Evolutionary conservation across 1,140 invertebrate species (phyloP).

Genomic region (Rhopalosiphum maidis): DNA sequence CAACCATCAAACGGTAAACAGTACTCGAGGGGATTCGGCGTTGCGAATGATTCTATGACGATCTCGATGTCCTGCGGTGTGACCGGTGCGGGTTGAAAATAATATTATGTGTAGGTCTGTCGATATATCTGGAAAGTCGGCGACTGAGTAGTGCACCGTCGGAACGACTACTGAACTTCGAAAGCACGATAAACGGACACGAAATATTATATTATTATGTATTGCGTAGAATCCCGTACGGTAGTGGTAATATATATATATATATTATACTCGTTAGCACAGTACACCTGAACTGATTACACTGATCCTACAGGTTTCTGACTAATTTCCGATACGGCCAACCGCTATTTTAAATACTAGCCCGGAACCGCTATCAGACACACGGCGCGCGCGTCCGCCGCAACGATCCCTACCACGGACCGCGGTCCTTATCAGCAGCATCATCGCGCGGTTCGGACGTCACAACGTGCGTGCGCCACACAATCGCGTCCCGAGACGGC

Average conservation of each 20-base stretch:
- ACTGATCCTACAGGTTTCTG: conserved; percentile 46
- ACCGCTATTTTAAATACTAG: conserved; percentile 36
- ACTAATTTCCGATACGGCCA: background rate
- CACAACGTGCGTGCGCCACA: background rate
- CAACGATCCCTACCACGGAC: background rate
- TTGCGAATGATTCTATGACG: no score
- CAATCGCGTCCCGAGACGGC: background rate
- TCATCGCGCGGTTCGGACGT: background rate
- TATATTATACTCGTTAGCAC: background rate
- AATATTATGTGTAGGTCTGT: no score
- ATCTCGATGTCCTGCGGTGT: no score
- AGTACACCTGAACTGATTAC: conserved; percentile 47
- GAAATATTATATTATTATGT: background rate
- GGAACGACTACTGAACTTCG: background rate
- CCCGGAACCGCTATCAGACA: background rate
- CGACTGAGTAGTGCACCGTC: background rate
- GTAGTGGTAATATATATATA: background rate
- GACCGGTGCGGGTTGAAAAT: no score
- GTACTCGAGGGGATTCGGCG: background rate
- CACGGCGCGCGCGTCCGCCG: background rate
- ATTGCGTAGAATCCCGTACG: background rate
- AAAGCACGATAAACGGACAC: background rate
- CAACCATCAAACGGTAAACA: background rate
- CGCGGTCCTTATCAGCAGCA: background rate
- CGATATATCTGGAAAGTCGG: background rate